These are phyloP conservation scores for Rotaria sp. DNA, from an alignment of 2,888 invertebrate species.

Conservation along the genomic window DNA sequence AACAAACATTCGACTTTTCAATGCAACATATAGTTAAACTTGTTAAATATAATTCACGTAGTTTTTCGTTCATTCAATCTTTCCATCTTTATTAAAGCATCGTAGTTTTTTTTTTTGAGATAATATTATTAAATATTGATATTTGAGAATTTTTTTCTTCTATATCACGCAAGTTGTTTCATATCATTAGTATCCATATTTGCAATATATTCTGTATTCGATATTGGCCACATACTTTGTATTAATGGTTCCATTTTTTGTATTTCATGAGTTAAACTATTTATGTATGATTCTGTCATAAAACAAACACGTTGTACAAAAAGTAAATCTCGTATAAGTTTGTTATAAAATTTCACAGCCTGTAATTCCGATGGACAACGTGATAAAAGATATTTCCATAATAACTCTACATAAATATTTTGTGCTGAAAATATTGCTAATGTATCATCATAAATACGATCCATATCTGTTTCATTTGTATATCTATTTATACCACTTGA, in stretches of 20 bases:
- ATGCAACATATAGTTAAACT: too few species aligned
- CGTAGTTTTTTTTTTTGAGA: too few species aligned
- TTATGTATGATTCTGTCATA: neutral
- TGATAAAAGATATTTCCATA: neutral
- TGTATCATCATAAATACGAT: neutral
- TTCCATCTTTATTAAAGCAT: too few species aligned
- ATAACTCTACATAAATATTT: neutral
- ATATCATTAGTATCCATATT: too few species aligned
- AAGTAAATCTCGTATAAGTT: neutral
- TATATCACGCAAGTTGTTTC: too few species aligned
- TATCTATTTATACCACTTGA: neutral
- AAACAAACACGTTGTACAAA: neutral
- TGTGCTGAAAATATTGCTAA: neutral
- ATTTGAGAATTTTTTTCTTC: too few species aligned
- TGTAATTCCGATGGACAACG: neutral
- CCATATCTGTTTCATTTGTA: neutral
- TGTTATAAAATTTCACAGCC: neutral
- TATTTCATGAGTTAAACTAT: neutral
- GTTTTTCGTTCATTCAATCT: too few species aligned
- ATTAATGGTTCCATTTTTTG: neutral
- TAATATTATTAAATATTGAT: too few species aligned
- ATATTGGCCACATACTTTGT: neutral
- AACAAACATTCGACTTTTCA: neutral
- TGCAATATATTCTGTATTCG: neutral
- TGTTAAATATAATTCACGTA: too few species aligned